These are phyloP conservation scores for Doryteuthis pealeii DNA, from an alignment of 1,140 invertebrate species.

Conservation along the genomic window DNA sequence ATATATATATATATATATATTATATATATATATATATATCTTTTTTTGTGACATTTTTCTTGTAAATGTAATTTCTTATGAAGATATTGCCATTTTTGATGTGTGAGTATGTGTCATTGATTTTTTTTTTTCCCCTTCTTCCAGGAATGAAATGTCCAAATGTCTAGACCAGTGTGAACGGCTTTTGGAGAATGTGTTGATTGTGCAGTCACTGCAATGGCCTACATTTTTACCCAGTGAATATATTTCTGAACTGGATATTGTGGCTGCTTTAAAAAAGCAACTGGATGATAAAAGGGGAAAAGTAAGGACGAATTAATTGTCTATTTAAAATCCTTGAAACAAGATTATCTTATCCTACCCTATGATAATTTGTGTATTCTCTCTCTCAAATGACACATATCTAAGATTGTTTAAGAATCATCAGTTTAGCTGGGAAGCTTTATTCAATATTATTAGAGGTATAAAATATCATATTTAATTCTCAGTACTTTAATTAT, in stretches of 20 bases:
- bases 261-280: constrained; percentile 34
- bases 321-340: too few species aligned
- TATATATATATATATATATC: too few species aligned
- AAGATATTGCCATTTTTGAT: too few species aligned
- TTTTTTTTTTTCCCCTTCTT: too few species aligned
- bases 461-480: too few species aligned
- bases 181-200: constrained; percentile 42
- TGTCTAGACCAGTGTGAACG: constrained; percentile 36
- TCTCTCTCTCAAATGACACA: neutral
- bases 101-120: too few species aligned
- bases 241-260: constrained; percentile 33
- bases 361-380: neutral
- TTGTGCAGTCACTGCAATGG: constrained; percentile 46
- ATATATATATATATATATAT: too few species aligned
- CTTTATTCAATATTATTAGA: too few species aligned
- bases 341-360: neutral
- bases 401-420: neutral
- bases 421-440: too few species aligned
- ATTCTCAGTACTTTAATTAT: too few species aligned
- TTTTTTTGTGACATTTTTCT: too few species aligned
- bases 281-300: constrained; percentile 44
- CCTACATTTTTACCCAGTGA: constrained; percentile 37
- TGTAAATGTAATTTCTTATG: too few species aligned
- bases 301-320: constrained; percentile 23
- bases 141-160: constrained; percentile 41